A percentile compares a stretch with the other conserved stretches of the same genome.
These are phyloP conservation scores for Scaptomyza polygonia DNA, from an alignment of 2,888 invertebrate genomes.

Conservation along the genomic window DNA sequence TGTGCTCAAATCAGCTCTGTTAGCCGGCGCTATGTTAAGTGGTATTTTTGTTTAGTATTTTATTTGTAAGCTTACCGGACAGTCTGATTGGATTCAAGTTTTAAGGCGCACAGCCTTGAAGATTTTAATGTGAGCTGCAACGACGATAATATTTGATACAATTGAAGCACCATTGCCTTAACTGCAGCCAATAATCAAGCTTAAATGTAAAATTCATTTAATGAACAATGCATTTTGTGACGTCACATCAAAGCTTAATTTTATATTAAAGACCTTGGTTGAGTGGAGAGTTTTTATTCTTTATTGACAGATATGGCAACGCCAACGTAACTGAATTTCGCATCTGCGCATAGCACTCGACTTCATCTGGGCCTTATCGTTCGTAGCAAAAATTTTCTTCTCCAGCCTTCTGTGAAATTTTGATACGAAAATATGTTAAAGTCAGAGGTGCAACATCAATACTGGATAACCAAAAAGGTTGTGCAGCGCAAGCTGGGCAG, in stretches of 20 bases:
- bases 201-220: neutral
- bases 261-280: neutral
- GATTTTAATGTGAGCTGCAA: neutral
- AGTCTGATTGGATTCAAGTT: neutral
- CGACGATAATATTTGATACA: neutral
- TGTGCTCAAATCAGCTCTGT: constrained; percentile 39
- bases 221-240: neutral
- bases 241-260: neutral
- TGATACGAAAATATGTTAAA: constrained; percentile 78
- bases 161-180: neutral
- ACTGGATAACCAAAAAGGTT: constrained; percentile 99
- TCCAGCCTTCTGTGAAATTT: constrained; percentile 34
- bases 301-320: constrained; percentile 31
- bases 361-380: constrained; percentile 33
- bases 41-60: constrained; percentile 25
- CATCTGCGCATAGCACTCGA: constrained; percentile 47
- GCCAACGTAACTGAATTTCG: constrained; percentile 43
- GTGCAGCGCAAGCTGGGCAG: constrained; percentile 96
- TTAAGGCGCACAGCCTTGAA: neutral
- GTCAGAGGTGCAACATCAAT: constrained; percentile 94
- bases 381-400: constrained; percentile 35
- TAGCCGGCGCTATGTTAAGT: constrained; percentile 1
- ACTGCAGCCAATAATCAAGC: neutral
- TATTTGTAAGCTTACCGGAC: constrained; percentile 4
- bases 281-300: neutral